phyloP scores from a whole-genome alignment of 2,113 vertebrate genomes.

The Micronycteris hirsuta region DNA sequence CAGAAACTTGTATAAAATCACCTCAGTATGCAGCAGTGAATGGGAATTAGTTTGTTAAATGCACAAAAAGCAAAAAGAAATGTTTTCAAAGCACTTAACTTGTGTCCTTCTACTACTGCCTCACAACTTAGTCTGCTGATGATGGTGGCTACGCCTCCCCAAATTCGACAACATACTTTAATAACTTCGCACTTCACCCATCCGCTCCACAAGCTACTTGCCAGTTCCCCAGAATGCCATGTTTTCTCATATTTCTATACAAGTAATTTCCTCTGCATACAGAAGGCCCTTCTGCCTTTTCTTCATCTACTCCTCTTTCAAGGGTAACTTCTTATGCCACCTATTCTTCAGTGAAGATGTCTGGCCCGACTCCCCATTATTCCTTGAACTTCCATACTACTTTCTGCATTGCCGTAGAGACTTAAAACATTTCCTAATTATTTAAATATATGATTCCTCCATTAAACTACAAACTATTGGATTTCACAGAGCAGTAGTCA shows the following conservation, averaged over 20 bases:
- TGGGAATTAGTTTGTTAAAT: neutral
- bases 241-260: neutral
- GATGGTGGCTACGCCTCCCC: neutral
- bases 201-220: neutral
- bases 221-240: neutral
- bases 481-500: neutral
- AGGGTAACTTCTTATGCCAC: neutral
- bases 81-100: neutral
- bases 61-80: neutral
- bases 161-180: neutral
- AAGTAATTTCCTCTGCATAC: neutral
- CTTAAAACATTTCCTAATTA: conserved; percentile 3
- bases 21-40: neutral
- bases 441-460: neutral
- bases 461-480: neutral
- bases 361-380: neutral
- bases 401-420: neutral
- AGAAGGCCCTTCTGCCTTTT: neutral
- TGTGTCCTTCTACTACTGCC: neutral
- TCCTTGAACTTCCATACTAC: neutral
- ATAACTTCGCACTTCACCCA: neutral
- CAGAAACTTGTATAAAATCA: conserved; percentile 1
- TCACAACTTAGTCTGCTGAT: neutral
- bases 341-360: neutral
- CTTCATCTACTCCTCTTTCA: neutral